A percentile compares a stretch with the other conserved stretches of the same genome.
These are phyloP conservation scores for Lepus oiostolus DNA, from an alignment of 2,797 vertebrate genomes.

Conservation along the genomic window DNA sequence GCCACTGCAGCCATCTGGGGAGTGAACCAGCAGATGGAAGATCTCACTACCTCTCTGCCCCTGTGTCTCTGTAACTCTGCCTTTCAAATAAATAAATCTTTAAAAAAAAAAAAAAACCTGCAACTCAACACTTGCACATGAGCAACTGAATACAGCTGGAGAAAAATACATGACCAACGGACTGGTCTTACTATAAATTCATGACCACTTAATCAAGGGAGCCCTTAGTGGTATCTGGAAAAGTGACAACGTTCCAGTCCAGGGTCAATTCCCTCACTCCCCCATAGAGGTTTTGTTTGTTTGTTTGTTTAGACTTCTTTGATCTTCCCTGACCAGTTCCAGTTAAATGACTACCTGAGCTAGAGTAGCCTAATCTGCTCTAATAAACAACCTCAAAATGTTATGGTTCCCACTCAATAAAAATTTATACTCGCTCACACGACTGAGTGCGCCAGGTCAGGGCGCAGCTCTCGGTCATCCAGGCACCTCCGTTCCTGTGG, in stretches of 20 bases:
- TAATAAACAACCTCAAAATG: background rate
- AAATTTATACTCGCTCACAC: slow-evolving; percentile 48
- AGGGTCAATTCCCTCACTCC: background rate
- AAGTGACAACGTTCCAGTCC: background rate
- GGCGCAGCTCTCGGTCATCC: background rate
- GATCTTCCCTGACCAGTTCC: background rate
- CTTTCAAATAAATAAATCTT: too few relatives aligned
- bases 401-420: background rate
- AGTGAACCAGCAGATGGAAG: too few relatives aligned
- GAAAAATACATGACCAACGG: background rate
- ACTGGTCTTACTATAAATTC: slow-evolving; percentile 5
- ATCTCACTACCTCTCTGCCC: too few relatives aligned
- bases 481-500: background rate
- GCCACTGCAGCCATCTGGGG: too few relatives aligned
- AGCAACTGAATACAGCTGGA: background rate
- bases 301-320: background rate
- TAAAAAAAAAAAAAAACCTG: too few relatives aligned
- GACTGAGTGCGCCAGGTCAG: background rate
- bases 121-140: background rate
- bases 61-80: too few relatives aligned
- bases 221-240: background rate
- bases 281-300: background rate
- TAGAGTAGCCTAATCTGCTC: background rate
- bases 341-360: background rate
- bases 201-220: background rate